Base-by-base conservation (phyloP, 2,797 vertebrate species). In the Lepilemur ruficaudatus region DNA sequence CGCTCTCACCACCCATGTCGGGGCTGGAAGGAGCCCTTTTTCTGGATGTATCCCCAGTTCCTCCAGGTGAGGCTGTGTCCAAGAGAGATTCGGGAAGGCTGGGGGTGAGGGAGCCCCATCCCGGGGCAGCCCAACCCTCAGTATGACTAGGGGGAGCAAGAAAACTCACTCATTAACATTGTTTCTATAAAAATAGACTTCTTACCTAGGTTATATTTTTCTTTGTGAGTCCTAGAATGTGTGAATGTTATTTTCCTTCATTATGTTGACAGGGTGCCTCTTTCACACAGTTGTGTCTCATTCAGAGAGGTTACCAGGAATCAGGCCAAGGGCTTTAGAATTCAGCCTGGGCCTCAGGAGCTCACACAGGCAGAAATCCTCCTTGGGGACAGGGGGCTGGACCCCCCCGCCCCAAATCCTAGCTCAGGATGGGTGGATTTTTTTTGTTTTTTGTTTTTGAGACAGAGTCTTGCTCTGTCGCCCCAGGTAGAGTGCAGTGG, bases 1-100 rank as follows among this genome's bases (percentile, higher is more conserved):
- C 35, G 1, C 12, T 23, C 72, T 35, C 61, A 9, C 52, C 12
- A 10, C 50, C 35, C 7, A 0, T 7, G 1, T 2, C 38, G 13
- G 72, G 28, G 7, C 32, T 2, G 32, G n/a, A 50, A 32, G n/a
- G 23, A 20, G 7, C n/a, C n/a, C 55, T 82, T 57, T 48, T 48
- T 61, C 76, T 32, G 22, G 18, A 1, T 2, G 8, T 35, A 25
- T 1, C 57, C 52, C 9, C 11, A 18, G 48, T 28, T 38, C 46
- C 46, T 72, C 84, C 48, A 28, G 65, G 80, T 55, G 35, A 55
- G 72, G 48, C n/a, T 18, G 15, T 38, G 14, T n/a, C 35, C n/a
- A 10, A 28, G 72, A 67, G 57, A 46, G 4, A 46, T 4, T 43
- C 2, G 1, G 46, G 55, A 70, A n/a, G 35, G 63, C 72, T 75